Conservation (phyloP, 2,797 vertebrate species). For the Sebastes steindachneri region DNA sequence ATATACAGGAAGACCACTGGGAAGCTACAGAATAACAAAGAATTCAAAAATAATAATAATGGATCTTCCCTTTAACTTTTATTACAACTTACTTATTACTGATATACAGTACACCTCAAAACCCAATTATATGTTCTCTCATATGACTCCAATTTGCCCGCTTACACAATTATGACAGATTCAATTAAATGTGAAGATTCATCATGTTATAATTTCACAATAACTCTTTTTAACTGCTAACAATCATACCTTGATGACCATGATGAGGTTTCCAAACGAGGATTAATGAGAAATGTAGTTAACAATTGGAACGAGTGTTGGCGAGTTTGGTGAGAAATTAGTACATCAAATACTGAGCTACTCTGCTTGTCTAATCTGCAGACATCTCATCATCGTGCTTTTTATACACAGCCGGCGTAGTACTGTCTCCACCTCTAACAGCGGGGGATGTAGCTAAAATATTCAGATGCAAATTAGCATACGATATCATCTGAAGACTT, state of each 20-base stretch:
- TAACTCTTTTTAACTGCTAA: not conserved
- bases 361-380: not conserved
- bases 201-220: not conserved
- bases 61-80: not conserved
- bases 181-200: no score
- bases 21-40: no score
- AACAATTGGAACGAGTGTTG: not conserved
- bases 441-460: not conserved
- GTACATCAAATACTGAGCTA: not conserved
- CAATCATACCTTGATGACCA: not conserved
- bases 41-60: no score
- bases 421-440: not conserved
- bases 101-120: not conserved
- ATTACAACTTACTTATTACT: not conserved
- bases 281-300: not conserved
- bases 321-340: not conserved
- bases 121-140: no score
- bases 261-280: not conserved
- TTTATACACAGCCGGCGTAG: not conserved
- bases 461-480: conserved; percentile 27
- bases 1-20: no score
- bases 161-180: not conserved
- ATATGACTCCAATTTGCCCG: not conserved
- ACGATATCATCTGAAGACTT: not conserved
- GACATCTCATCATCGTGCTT: not conserved